Percentiles rank a stretch among this genome's conserved stretches.
These are phyloP conservation scores for Idris sp. DNA, from an alignment of 1,140 invertebrate genomes.

Conservation along the genomic window DNA sequence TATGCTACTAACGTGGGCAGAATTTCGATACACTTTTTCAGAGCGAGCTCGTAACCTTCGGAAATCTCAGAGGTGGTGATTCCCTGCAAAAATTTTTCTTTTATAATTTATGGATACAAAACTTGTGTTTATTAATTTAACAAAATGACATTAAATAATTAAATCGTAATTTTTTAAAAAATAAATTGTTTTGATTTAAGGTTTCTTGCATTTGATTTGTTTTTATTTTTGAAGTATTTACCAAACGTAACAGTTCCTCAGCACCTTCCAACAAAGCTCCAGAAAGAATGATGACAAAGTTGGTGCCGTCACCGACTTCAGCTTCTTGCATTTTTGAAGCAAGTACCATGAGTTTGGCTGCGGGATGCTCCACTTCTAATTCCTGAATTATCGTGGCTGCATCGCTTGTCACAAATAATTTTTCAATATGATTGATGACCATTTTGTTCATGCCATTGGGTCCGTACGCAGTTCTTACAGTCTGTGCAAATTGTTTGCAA, in stretches of 20 bases:
- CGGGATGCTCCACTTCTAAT: conserved; percentile 98
- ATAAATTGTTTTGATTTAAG: no score
- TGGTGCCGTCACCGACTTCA: conserved; percentile 99
- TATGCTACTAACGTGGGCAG: conserved; percentile 88
- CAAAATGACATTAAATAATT: no score
- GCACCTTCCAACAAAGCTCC: conserved; percentile 95
- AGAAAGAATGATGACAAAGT: conserved; percentile 97
- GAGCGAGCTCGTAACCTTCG: conserved; percentile 95
- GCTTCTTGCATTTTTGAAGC: conserved; percentile 99
- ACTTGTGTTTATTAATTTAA: no score
- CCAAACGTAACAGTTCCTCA: conserved; percentile 93
- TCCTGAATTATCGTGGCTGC: conserved; percentile 98
- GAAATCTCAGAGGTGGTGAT: conserved; percentile 96
- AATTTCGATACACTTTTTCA: conserved; percentile 93
- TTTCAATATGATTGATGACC: conserved; percentile 99
- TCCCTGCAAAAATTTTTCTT: conserved; percentile 81
- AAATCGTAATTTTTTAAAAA: no score
- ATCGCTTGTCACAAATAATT: conserved; percentile 99
- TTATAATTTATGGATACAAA: no score
- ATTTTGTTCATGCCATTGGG: conserved; percentile 99
- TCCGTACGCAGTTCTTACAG: conserved; percentile 96
- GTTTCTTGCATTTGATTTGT: neutral
- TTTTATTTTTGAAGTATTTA: no score
- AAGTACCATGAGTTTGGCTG: conserved; percentile 97
- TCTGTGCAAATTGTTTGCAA: conserved; percentile 96